A percentile compares a stretch with the other conserved stretches of the same genome.
These are phyloP conservation scores for Andrena flavipes DNA, from an alignment of 2,888 invertebrate genomes.

Conservation along the genomic window DNA sequence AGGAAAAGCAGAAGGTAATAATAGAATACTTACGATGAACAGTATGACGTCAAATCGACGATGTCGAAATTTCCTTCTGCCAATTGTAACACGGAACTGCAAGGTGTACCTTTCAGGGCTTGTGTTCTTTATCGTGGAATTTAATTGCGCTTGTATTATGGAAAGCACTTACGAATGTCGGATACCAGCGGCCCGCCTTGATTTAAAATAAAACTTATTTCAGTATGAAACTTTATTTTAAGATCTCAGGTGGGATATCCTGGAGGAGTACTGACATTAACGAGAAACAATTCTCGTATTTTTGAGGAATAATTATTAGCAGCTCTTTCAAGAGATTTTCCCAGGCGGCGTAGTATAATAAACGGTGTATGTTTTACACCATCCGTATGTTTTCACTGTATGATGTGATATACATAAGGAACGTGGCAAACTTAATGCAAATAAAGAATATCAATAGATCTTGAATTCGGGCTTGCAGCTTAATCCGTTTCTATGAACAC, in stretches of 20 bases:
- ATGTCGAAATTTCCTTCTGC: conserved; percentile 22
- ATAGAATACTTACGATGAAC: conserved; percentile 25
- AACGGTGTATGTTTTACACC: too few relatives aligned
- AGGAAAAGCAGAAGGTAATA: not conserved
- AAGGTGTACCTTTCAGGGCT: not conserved
- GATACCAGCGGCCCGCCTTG: not conserved
- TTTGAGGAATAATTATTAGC: not conserved
- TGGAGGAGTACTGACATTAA: conserved; percentile 2
- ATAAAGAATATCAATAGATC: too few relatives aligned
- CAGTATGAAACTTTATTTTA: not conserved
- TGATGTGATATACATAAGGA: too few relatives aligned
- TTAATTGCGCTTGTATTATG: not conserved
- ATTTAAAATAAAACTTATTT: not conserved
- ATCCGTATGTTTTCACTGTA: too few relatives aligned
- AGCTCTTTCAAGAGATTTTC: not conserved
- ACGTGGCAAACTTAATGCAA: too few relatives aligned
- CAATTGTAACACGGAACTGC: conserved; percentile 9
- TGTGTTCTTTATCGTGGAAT: not conserved
- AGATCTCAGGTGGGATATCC: not conserved
- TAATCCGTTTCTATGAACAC: too few relatives aligned
- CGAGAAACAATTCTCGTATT: conserved; percentile 1
- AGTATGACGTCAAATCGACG: conserved; percentile 27
- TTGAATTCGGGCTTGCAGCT: too few relatives aligned
- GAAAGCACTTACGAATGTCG: not conserved
- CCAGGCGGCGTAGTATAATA: too few relatives aligned